Base-by-base conservation (phyloP, 2,797 vertebrate genomes). In the Basileuterus tristriatus region DNA sequence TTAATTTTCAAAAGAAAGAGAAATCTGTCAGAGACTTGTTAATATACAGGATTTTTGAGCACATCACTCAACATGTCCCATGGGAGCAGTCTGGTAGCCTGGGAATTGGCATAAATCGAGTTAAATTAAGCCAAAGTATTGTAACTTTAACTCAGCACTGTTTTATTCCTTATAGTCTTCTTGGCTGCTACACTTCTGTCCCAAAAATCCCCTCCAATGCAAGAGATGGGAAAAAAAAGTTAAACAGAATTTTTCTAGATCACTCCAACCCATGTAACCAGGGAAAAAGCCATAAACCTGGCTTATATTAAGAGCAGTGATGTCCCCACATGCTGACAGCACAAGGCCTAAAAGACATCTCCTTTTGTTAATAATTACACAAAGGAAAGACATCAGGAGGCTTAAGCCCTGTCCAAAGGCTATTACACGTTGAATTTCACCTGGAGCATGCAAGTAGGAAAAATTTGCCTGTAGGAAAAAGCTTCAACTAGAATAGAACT, bases 191-290 rank as follows among this genome's bases (percentile, higher is more conserved):
- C 27, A 50, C 7, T 69, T 90, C 58, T 55, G 39, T 67, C 50
- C 58, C 30, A 11, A 75, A 89, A 93, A 70, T 32, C 52, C 21
- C 37, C 65, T 64, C 29, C 60, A 53, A 34, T 12, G 43, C 62
- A 89, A 87, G 46, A 82, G 24, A 39, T 14, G 29, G 39, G 5
- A 15, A 44, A 59, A 26, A 53, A 36, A 82, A 37, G 6, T 63
- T 16, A 34, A 78, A n/a, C 4, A 32, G 18, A 65, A 8, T 24
- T 59, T 67, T 83, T 47, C 55, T 36, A 71, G 62, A 70, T 47
- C 24, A 0, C n/a, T 21, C 46, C 16, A 43, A 59, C 32, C 24
- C 0, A 0, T 47, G 15, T 14, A 29, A 79, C 32, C 63, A 37
- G 69, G 15, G 12, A 3, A 78, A 46, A 85, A 70, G 34, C 17